Evolutionary conservation across 2,113 vertebrate genomes (phyloP).

Genomic region (Stictonetta naevosa): DNA sequence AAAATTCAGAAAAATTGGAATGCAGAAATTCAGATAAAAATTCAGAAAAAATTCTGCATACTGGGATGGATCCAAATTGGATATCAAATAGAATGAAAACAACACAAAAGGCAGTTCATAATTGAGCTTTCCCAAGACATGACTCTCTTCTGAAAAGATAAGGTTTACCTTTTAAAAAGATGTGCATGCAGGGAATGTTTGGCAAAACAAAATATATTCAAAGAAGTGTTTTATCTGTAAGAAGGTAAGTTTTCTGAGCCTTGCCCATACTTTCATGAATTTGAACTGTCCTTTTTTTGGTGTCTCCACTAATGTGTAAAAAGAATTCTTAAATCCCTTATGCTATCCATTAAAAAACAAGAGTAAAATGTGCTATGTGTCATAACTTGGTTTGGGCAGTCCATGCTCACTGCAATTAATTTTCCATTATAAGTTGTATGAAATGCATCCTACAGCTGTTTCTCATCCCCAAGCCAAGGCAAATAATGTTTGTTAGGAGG

Average conservation of each 20-base stretch:
- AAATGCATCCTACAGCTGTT: not conserved
- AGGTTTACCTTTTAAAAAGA: not conserved
- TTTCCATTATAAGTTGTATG: not conserved
- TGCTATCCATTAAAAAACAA: not conserved
- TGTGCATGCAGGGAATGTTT: not conserved
- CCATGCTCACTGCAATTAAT: not conserved
- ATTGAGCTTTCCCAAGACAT: not conserved
- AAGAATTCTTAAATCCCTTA: not conserved
- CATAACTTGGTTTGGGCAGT: not conserved
- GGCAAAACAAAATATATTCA: not conserved
- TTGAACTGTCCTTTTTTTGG: not conserved
- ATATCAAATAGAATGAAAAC: not conserved
- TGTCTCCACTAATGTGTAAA: not conserved
- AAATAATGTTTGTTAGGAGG: not conserved
- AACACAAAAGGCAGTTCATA: not conserved
- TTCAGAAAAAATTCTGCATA: not conserved
- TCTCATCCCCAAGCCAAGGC: not conserved
- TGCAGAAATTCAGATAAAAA: not conserved
- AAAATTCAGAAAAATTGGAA: not conserved
- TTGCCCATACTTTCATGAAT: not conserved
- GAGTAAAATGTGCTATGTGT: not conserved
- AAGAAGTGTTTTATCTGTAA: not conserved
- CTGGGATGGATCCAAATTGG: not conserved
- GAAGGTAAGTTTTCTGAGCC: not conserved
- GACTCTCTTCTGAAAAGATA: not conserved